Evolutionary conservation across 30 jellyfish, hydroid and myxozoan species (phyloP).

Genomic region (Pseudorhiza aurosa): DNA sequence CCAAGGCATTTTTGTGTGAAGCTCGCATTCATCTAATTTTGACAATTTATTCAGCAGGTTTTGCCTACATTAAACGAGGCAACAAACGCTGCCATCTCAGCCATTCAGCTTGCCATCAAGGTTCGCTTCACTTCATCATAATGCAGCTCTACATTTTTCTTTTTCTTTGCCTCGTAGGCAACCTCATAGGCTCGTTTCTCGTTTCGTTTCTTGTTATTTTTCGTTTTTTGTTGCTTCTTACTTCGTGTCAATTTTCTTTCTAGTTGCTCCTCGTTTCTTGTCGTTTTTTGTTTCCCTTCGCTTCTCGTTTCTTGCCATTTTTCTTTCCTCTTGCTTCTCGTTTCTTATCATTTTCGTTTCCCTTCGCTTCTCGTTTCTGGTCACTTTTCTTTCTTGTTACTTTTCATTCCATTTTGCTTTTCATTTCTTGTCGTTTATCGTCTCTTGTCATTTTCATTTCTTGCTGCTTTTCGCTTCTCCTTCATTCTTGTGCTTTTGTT

Average conservation of each 20-base stretch:
- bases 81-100: slow-evolving; percentile 8
- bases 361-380: background rate
- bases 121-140: background rate
- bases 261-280: too few species aligned
- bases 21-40: too few species aligned
- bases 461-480: too few species aligned
- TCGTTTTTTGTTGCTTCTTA: background rate
- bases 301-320: too few species aligned
- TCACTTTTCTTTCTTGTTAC: background rate
- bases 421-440: too few species aligned
- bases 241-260: too few species aligned
- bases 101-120: slow-evolving; percentile 11
- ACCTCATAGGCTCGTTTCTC: background rate
- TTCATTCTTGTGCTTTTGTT: too few species aligned
- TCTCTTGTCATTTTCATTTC: too few species aligned
- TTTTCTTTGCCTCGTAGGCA: background rate
- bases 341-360: background rate
- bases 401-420: background rate
- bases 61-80: slow-evolving; percentile 14
- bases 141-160: too few species aligned
- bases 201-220: background rate
- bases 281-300: too few species aligned
- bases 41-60: background rate
- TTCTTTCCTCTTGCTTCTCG: background rate
- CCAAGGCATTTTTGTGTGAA: too few species aligned